Percentiles rank a stretch among this genome's conserved stretches.
These are phyloP conservation scores for Laspeyria flexula DNA, from an alignment of 2,888 invertebrate species.

Conservation along the genomic window DNA sequence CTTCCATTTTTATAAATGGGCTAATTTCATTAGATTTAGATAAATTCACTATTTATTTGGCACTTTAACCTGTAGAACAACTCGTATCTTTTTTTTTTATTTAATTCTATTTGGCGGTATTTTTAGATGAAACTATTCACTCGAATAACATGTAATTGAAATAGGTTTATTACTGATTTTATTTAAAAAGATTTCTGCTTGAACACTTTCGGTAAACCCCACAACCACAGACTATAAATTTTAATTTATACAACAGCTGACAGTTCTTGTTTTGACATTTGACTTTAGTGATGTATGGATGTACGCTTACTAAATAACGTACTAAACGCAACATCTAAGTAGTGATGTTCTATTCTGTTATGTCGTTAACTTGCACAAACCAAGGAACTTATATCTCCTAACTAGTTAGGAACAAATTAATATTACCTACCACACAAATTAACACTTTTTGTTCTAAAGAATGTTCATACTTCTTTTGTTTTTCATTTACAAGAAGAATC, in stretches of 20 bases:
- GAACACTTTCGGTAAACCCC: conserved; percentile 56
- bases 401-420: no score
- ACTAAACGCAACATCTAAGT: no score
- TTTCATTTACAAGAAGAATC: no score
- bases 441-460: no score
- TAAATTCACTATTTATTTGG: conserved; percentile 19
- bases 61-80: conserved; percentile 24
- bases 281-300: background rate
- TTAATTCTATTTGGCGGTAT: conserved; percentile 10
- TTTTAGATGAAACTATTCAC: conserved; percentile 9
- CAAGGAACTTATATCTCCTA: no score
- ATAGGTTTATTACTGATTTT: conserved; percentile 16
- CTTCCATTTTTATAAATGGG: conserved; percentile 60
- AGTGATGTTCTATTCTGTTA: background rate
- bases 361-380: no score
- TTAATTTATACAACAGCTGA: background rate
- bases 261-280: conserved; percentile 4
- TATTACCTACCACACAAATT: no score
- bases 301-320: no score
- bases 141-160: conserved; percentile 1
- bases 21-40: conserved; percentile 14
- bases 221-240: conserved; percentile 42
- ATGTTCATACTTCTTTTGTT: no score
- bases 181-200: conserved; percentile 41
- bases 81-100: background rate